Conservation (phyloP, 2,888 invertebrate genomes). For the Cordilura impudica region DNA sequence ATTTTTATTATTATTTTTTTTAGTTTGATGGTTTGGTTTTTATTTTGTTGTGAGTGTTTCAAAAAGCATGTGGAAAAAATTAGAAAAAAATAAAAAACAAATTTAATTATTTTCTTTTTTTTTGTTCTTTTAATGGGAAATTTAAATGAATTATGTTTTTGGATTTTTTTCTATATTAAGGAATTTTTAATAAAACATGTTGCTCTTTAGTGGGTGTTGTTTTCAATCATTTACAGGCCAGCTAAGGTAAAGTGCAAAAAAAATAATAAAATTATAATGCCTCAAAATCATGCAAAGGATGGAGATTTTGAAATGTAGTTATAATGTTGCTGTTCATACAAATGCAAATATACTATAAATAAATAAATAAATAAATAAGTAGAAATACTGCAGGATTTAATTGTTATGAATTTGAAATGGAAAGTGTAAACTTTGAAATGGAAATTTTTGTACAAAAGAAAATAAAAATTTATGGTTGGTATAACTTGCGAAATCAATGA, state of each 20-base stretch:
- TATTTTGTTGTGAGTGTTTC: not conserved
- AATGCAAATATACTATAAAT: too few relatives aligned
- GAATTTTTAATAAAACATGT: not conserved
- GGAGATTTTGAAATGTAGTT: not conserved
- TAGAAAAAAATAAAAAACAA: constrained; percentile 10
- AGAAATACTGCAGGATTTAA: too few relatives aligned
- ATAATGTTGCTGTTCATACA: too few relatives aligned
- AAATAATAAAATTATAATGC: too few relatives aligned
- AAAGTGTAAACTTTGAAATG: not conserved
- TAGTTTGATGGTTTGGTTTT: not conserved
- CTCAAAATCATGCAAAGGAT: not conserved
- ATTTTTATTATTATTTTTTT: not conserved
- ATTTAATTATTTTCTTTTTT: constrained; percentile 19
- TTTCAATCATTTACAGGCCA: not conserved
- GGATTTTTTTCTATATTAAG: not conserved
- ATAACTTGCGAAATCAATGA: too few relatives aligned
- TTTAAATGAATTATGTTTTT: not conserved
- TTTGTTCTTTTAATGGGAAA: not conserved
- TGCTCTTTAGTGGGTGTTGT: not conserved
- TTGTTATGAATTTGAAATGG: not conserved
- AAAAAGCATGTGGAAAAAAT: constrained; percentile 11
- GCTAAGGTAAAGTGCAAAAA: not conserved
- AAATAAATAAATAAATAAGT: too few relatives aligned
- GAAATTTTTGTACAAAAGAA: not conserved
- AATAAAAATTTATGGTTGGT: not conserved